phyloP scores from a whole-genome alignment of 2,113 vertebrate genomes.

The Cebidichthys violaceus region DNA sequence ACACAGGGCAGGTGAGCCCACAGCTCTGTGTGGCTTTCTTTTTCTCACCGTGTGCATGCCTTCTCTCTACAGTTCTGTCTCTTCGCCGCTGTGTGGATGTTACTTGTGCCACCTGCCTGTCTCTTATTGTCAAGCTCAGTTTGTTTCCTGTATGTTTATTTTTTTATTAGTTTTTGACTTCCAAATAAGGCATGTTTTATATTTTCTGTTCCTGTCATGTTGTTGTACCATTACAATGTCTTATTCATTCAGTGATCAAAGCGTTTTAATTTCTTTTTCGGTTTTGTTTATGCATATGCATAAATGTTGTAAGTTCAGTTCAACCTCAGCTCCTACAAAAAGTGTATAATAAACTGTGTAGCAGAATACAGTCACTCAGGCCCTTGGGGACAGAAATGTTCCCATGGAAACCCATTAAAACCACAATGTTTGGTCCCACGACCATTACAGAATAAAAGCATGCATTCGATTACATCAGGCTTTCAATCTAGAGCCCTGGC shows the following conservation, averaged over 20 bases:
- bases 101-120: neutral
- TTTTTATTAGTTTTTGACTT: neutral
- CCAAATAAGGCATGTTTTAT: neutral
- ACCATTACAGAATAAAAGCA: too few relatives aligned
- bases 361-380: too few relatives aligned
- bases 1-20: slow-evolving; percentile 85
- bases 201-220: neutral
- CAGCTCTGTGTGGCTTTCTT: slow-evolving; percentile 65
- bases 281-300: too few relatives aligned
- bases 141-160: neutral
- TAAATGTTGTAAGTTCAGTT: too few relatives aligned
- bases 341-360: too few relatives aligned
- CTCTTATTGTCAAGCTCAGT: neutral
- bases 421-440: too few relatives aligned
- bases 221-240: neutral
- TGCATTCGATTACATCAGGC: too few relatives aligned
- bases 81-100: neutral
- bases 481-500: too few relatives aligned
- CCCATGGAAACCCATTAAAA: too few relatives aligned
- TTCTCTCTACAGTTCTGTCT: neutral
- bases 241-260: neutral
- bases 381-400: too few relatives aligned
- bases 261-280: neutral
- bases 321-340: too few relatives aligned
- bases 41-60: slow-evolving; percentile 51